Evolutionary conservation across 92 coral and sea anemone species (phyloP).

Genomic region (Paramuricea clavata): DNA sequence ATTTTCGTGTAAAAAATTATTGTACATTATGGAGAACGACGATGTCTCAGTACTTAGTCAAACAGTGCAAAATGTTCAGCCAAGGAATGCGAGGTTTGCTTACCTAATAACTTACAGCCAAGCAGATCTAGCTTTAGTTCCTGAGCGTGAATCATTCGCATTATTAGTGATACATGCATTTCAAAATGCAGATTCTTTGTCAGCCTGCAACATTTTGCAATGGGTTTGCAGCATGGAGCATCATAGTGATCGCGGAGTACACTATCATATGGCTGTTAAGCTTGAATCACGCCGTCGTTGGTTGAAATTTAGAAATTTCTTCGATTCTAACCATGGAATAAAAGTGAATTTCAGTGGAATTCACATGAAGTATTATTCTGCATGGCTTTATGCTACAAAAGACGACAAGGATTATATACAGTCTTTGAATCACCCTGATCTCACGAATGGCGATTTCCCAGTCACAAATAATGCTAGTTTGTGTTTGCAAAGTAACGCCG

Average conservation of each 20-base stretch:
- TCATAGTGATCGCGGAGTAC: conserved; percentile 16
- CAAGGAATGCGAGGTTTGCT: conserved; percentile 5
- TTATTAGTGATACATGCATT: neutral
- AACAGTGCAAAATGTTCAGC: neutral
- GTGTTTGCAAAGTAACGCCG: neutral
- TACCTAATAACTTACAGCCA: conserved; percentile 14
- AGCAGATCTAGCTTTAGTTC: conserved; percentile 1
- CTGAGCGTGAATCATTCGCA: neutral
- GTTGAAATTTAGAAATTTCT: conserved; percentile 29
- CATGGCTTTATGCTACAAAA: conserved; percentile 61
- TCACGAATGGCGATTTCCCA: conserved; percentile 11
- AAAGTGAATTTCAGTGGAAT: conserved; percentile 26
- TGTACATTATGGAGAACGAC: too few relatives aligned
- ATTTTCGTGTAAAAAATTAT: too few relatives aligned
- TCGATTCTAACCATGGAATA: conserved; percentile 22
- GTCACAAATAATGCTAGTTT: conserved; percentile 12
- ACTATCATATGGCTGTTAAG: conserved; percentile 44
- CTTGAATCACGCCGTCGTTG: conserved; percentile 29
- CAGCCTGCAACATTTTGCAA: neutral
- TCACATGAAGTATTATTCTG: conserved; percentile 42
- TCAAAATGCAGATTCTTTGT: neutral
- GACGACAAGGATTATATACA: conserved; percentile 45
- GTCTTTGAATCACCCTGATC: conserved; percentile 53
- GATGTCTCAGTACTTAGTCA: neutral
- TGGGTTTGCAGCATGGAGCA: conserved; percentile 11